Evolutionary conservation across 2,888 invertebrate genomes (phyloP).

Genomic region (Geotrupes spiniger): DNA sequence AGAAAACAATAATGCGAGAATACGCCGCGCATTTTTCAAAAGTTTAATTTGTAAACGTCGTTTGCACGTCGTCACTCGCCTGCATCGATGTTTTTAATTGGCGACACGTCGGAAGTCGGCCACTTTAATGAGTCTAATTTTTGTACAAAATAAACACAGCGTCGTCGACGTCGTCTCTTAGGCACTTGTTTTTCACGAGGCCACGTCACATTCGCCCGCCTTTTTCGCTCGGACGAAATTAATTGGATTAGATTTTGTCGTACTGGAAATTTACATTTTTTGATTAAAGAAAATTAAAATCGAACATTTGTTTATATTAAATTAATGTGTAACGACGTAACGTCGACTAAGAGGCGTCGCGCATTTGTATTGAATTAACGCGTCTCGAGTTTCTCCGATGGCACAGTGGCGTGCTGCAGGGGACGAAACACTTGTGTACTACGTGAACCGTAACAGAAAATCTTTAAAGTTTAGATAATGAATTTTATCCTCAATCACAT

Average conservation of each 20-base stretch:
- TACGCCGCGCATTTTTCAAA: too few species aligned
- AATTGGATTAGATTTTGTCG: slow-evolving; percentile 23
- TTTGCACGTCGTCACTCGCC: too few species aligned
- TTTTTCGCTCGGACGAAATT: slow-evolving; percentile 19
- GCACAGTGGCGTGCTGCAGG: too few species aligned
- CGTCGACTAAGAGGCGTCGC: neutral
- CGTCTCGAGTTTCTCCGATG: too few species aligned
- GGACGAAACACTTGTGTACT: too few species aligned
- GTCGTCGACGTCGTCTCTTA: slow-evolving; percentile 12
- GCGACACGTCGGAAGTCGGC: slow-evolving; percentile 22
- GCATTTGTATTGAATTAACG: neutral
- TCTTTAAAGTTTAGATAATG: too few species aligned
- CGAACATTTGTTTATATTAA: slow-evolving; percentile 20
- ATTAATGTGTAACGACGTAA: slow-evolving; percentile 12
- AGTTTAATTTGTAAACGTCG: too few species aligned
- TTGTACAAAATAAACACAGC: slow-evolving; percentile 27
- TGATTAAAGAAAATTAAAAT: slow-evolving; percentile 27
- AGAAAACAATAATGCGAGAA: neutral
- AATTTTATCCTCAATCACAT: too few species aligned
- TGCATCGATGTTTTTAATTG: slow-evolving; percentile 14
- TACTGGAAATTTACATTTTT: slow-evolving; percentile 24
- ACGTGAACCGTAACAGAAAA: too few species aligned
- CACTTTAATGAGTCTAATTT: slow-evolving; percentile 31
- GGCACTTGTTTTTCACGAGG: slow-evolving; percentile 5
- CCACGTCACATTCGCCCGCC: slow-evolving; percentile 6